Percentiles rank a stretch among this genome's conserved stretches.
These are phyloP conservation scores for Pelvicachromis taeniatus DNA, from an alignment of 2,113 vertebrate species.

Conservation along the genomic window DNA sequence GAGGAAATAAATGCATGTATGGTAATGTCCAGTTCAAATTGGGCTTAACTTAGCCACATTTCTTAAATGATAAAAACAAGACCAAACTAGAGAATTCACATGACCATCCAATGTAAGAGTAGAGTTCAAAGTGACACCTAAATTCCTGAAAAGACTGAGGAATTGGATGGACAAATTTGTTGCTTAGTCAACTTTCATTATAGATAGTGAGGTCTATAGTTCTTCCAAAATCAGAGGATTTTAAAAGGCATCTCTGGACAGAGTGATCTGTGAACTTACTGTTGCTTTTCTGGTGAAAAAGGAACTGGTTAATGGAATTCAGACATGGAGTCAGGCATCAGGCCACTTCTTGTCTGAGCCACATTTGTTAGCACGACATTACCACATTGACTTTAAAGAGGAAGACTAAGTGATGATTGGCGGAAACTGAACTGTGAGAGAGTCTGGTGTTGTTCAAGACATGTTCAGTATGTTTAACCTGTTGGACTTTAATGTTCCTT, in stretches of 20 bases:
- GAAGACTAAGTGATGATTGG: not conserved
- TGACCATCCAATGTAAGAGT: no score
- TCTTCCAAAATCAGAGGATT: not conserved
- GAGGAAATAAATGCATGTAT: no score
- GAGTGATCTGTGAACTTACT: not conserved
- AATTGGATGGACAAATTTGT: not conserved
- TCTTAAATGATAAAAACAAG: no score
- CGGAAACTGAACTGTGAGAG: not conserved
- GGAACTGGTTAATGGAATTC: not conserved
- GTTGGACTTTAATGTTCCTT: not conserved
- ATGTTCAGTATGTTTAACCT: not conserved
- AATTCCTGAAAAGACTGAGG: no score
- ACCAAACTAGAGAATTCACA: no score
- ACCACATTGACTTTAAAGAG: not conserved
- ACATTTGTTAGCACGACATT: not conserved
- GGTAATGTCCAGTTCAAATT: no score
- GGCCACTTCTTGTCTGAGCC: not conserved
- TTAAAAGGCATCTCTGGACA: no score
- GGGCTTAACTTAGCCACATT: no score
- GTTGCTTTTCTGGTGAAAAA: not conserved
- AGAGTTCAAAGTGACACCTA: no score
- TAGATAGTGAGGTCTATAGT: fast-evolving
- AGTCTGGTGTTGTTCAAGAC: not conserved
- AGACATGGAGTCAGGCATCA: not conserved
- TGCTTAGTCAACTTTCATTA: not conserved